Conservation (phyloP, 2,113 vertebrate species). For the Girardinichthys multiradiatus region DNA sequence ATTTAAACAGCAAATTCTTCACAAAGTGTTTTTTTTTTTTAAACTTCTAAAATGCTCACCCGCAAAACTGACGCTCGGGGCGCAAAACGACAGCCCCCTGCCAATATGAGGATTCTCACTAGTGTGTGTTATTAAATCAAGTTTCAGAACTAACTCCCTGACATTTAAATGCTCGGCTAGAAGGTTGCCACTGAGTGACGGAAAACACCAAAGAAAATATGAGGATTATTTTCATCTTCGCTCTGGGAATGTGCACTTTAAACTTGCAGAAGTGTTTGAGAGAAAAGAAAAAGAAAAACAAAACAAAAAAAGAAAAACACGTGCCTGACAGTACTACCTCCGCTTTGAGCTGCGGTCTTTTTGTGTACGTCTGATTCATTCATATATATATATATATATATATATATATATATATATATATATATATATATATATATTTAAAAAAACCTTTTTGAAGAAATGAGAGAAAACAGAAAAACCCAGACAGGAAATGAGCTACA, state of each 20-base stretch:
- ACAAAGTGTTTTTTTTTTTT: slow-evolving; percentile 88
- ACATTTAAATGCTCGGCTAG: slow-evolving; percentile 90
- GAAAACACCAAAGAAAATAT: slow-evolving; percentile 38
- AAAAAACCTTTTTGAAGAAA: slow-evolving; percentile 26
- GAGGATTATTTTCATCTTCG: slow-evolving; percentile 67
- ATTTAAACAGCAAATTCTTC: slow-evolving; percentile 99
- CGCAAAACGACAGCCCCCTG: slow-evolving; percentile 81
- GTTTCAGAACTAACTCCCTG: slow-evolving; percentile 88
- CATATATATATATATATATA: slow-evolving; percentile 34
- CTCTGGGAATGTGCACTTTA: slow-evolving; percentile 68
- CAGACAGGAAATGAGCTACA: slow-evolving; percentile 70
- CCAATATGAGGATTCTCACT: slow-evolving; percentile 84
- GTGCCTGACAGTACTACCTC: slow-evolving; percentile 82
- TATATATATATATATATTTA: background rate
- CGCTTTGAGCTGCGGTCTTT: slow-evolving; percentile 82
- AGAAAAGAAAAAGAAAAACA: slow-evolving; percentile 21
- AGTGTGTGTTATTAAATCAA: slow-evolving; percentile 77
- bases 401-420: slow-evolving; percentile 38
- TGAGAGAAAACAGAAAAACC: slow-evolving; percentile 39
- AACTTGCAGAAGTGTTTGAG: slow-evolving; percentile 59
- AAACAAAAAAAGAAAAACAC: slow-evolving; percentile 50
- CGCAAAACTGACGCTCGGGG: slow-evolving; percentile 81
- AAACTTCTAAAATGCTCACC: slow-evolving; percentile 90
- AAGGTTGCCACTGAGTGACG: slow-evolving; percentile 76
- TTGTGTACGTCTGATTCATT: slow-evolving; percentile 33